Conservation (phyloP, 2,797 vertebrate genomes). For the Danionella dracula region DNA sequence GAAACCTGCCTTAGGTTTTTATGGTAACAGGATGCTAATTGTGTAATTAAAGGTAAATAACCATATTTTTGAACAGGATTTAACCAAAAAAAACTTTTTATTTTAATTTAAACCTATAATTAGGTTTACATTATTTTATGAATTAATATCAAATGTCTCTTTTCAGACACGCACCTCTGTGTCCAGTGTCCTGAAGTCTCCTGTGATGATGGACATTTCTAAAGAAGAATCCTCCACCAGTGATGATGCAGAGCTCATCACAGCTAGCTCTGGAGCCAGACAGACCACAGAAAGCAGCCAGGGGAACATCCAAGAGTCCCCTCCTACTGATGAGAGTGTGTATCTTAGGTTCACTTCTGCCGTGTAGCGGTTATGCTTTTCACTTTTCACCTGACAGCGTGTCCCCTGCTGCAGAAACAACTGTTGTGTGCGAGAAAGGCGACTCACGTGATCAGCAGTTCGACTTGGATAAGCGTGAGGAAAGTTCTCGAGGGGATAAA, state of each 20-base stretch:
- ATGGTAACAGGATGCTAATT: too few relatives aligned
- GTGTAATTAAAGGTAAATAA: too few relatives aligned
- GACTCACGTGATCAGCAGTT: not conserved
- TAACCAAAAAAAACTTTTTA: too few relatives aligned
- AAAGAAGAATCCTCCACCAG: conserved; percentile 14
- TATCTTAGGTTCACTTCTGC: not conserved
- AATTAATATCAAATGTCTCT: not conserved
- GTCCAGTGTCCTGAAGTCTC: conserved; percentile 17
- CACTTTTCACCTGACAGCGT: not conserved
- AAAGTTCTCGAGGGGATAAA: not conserved
- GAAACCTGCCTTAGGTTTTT: too few relatives aligned
- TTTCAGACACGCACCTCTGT: conserved; percentile 22
- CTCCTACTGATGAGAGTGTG: not conserved
- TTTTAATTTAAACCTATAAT: too few relatives aligned
- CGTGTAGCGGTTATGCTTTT: not conserved
- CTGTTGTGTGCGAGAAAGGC: not conserved
- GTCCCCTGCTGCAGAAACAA: conserved; percentile 5
- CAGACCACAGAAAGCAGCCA: not conserved
- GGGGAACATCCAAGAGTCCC: not conserved
- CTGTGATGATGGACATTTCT: not conserved
- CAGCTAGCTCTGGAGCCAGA: conserved; percentile 21
- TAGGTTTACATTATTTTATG: not conserved
- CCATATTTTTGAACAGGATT: too few relatives aligned
- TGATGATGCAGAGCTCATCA: conserved; percentile 23
- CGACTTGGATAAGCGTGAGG: not conserved